Evolutionary conservation across 2,888 invertebrate species (phyloP).

Genomic region (Orchesella flavescens): DNA sequence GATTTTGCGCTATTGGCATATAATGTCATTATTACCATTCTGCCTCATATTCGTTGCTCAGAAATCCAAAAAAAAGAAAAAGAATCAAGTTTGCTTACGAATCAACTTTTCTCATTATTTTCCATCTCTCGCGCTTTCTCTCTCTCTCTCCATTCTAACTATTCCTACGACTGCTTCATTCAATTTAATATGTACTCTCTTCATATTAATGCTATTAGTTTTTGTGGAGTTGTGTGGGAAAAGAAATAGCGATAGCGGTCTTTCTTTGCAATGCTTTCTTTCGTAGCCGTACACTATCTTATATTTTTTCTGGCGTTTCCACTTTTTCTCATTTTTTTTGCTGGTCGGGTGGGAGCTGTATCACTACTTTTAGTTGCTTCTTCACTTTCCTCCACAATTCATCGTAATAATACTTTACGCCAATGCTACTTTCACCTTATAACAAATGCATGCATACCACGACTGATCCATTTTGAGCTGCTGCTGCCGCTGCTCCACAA

Average conservation of each 20-base stretch:
- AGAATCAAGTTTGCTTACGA: slow-evolving; percentile 21
- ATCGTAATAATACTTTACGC: neutral
- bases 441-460: too few species aligned
- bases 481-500: too few species aligned
- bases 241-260: too few species aligned
- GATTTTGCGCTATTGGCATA: slow-evolving; percentile 17
- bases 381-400: slow-evolving; percentile 3
- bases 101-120: slow-evolving; percentile 42
- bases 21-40: slow-evolving; percentile 15
- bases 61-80: slow-evolving; percentile 11
- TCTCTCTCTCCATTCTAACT: neutral
- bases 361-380: neutral
- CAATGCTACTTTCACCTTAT: too few species aligned
- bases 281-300: too few species aligned
- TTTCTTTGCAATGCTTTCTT: too few species aligned
- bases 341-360: neutral
- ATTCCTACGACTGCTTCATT: neutral
- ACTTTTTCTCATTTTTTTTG: too few species aligned
- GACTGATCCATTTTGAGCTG: too few species aligned
- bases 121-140: too few species aligned
- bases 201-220: neutral
- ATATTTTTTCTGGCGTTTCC: too few species aligned
- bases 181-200: neutral
- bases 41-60: slow-evolving; percentile 5
- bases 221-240: too few species aligned